Percentiles rank a stretch among this genome's conserved stretches.
Evolutionary conservation across 2,888 invertebrate genomes (phyloP).

Genomic region (Caenorhabditis macrosperma): DNA sequence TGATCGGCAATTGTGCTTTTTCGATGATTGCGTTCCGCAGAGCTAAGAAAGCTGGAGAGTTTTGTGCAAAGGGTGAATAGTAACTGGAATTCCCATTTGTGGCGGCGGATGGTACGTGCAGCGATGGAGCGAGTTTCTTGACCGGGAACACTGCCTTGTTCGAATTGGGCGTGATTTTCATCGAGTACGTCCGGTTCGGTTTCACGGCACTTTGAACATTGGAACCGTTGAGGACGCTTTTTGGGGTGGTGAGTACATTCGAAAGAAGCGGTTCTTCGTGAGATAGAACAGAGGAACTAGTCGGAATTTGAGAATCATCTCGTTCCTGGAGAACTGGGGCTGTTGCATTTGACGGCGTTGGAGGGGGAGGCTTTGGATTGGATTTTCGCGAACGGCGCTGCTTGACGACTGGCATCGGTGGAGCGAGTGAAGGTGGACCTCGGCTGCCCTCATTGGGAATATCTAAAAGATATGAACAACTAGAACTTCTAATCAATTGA

Average conservation of each 20-base stretch:
- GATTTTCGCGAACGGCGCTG: background rate
- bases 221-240: background rate
- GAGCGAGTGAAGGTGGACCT: background rate
- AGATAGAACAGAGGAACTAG: background rate
- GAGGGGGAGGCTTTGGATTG: too few relatives aligned
- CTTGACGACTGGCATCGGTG: background rate
- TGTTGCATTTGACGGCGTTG: too few relatives aligned
- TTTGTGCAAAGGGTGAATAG: too few relatives aligned
- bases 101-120: background rate
- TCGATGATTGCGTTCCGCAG: background rate
- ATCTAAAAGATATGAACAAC: background rate
- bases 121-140: background rate
- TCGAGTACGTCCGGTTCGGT: background rate
- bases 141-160: slow-evolving; percentile 12
- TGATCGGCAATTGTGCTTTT: background rate
- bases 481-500: too few relatives aligned
- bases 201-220: background rate
- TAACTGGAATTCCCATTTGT: too few relatives aligned
- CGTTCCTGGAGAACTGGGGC: background rate
- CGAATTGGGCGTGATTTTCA: background rate
- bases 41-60: background rate
- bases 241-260: too few relatives aligned
- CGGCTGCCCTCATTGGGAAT: background rate
- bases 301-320: background rate
- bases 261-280: too few relatives aligned